These are phyloP conservation scores for Asteroscopus sphinx DNA, from an alignment of 2,888 invertebrate species.

Conservation along the genomic window DNA sequence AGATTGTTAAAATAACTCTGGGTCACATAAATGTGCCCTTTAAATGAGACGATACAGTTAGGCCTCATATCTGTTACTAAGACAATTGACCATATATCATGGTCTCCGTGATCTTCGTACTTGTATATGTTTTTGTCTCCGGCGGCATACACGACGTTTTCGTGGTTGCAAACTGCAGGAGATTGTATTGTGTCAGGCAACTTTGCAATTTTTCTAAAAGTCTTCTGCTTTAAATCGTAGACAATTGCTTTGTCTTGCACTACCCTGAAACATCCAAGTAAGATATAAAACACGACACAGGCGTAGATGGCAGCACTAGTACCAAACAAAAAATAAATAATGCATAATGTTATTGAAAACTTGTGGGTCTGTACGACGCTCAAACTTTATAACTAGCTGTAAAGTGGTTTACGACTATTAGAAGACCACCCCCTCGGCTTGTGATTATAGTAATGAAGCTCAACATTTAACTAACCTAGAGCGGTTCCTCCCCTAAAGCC, in stretches of 20 bases:
- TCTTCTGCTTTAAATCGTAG: conserved; percentile 75
- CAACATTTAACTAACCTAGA: too few relatives aligned
- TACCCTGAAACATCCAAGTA: conserved; percentile 71
- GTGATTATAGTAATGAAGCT: too few relatives aligned
- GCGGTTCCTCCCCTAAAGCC: too few relatives aligned
- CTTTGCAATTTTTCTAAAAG: conserved; percentile 70
- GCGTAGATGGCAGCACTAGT: too few relatives aligned
- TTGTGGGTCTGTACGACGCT: too few relatives aligned
- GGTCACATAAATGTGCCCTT: conserved; percentile 76
- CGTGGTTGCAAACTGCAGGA: conserved; percentile 76
- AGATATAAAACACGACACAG: too few relatives aligned
- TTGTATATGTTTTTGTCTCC: conserved; percentile 75
- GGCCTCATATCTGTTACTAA: conserved; percentile 68
- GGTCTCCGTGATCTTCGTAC: conserved; percentile 67
- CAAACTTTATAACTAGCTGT: too few relatives aligned
- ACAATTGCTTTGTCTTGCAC: conserved; percentile 71
- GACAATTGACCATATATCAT: conserved; percentile 68
- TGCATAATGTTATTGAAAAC: too few relatives aligned
- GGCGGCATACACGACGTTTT: conserved; percentile 71
- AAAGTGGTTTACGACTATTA: too few relatives aligned
- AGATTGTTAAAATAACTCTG: conserved; percentile 77
- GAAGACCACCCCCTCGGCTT: too few relatives aligned
- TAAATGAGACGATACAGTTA: conserved; percentile 73
- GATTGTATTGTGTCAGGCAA: conserved; percentile 79
- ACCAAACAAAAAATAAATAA: too few relatives aligned